A percentile compares a stretch with the other conserved stretches of the same genome.
Evolutionary conservation across 1,140 invertebrate species (phyloP).

Genomic region (Drosophila nigromelanica): DNA sequence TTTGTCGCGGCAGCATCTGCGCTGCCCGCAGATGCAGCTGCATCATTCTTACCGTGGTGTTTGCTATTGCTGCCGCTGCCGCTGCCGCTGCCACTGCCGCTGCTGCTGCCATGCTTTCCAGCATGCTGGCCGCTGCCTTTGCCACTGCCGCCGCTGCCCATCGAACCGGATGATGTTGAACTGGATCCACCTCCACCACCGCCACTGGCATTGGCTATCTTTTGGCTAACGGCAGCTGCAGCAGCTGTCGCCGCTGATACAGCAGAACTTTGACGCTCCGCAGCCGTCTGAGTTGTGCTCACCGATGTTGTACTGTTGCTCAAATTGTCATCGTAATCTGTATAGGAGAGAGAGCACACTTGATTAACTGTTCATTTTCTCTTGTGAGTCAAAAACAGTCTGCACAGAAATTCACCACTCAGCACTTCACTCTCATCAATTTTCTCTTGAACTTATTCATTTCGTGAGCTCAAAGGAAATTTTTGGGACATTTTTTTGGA

Average conservation of each 20-base stretch:
- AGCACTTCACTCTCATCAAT: too few relatives aligned
- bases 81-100: slow-evolving; percentile 24
- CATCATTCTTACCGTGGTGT: slow-evolving; percentile 77
- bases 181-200: slow-evolving; percentile 19
- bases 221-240: slow-evolving; percentile 72
- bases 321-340: slow-evolving; percentile 87
- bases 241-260: slow-evolving; percentile 72
- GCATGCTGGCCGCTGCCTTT: slow-evolving; percentile 2
- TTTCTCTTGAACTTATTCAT: too few relatives aligned
- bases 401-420: not conserved
- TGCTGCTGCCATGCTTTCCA: slow-evolving; percentile 31
- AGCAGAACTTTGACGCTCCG: slow-evolving; percentile 70
- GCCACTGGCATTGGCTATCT: slow-evolving; percentile 58
- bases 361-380: not conserved
- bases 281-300: slow-evolving; percentile 31
- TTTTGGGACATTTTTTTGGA: too few relatives aligned
- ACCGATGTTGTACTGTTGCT: slow-evolving; percentile 47
- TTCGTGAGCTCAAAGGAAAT: too few relatives aligned
- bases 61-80: slow-evolving; percentile 24
- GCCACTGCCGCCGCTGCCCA: slow-evolving; percentile 13
- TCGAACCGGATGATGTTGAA: slow-evolving; percentile 34
- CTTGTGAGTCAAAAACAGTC: too few relatives aligned
- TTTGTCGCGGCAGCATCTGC: slow-evolving; percentile 81
- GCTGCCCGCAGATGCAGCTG: slow-evolving; percentile 59
- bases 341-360: not conserved